A percentile compares a stretch with the other conserved stretches of the same genome.
Conservation (phyloP, 2,113 vertebrate genomes). For the Podarcis cretensis region DNA sequence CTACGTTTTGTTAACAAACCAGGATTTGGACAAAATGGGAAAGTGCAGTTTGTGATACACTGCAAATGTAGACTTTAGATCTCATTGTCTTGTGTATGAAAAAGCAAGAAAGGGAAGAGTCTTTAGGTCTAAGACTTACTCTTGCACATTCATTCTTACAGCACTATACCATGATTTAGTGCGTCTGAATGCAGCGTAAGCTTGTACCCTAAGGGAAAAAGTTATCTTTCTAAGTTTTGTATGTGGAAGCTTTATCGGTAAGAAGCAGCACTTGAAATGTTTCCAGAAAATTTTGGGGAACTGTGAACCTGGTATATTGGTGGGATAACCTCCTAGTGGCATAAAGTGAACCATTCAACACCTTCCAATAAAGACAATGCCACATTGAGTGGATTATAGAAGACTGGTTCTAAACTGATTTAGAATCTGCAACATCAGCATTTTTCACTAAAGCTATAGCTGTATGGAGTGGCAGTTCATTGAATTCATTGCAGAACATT, state of each 20-base stretch:
- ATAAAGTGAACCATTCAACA: background rate
- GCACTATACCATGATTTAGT: background rate
- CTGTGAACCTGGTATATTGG: background rate
- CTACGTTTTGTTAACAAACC: background rate
- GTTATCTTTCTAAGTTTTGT: background rate
- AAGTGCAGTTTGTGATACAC: background rate
- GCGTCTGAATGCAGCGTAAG: background rate
- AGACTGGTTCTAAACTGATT: background rate
- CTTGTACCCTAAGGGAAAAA: background rate
- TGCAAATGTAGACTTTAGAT: background rate
- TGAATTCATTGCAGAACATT: background rate
- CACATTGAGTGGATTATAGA: background rate
- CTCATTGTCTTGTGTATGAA: background rate
- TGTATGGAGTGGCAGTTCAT: background rate
- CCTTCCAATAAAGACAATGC: background rate
- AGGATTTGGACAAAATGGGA: background rate
- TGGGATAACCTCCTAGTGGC: background rate
- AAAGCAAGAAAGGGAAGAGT: background rate
- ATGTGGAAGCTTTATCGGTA: background rate
- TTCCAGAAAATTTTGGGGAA: background rate
- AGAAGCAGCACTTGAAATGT: too few relatives aligned
- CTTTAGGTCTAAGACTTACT: background rate
- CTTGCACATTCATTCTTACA: background rate
- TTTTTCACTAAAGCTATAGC: background rate
- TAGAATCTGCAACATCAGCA: background rate